These are phyloP conservation scores for Megalopta genalis DNA, from an alignment of 1,140 invertebrate genomes.

Conservation along the genomic window DNA sequence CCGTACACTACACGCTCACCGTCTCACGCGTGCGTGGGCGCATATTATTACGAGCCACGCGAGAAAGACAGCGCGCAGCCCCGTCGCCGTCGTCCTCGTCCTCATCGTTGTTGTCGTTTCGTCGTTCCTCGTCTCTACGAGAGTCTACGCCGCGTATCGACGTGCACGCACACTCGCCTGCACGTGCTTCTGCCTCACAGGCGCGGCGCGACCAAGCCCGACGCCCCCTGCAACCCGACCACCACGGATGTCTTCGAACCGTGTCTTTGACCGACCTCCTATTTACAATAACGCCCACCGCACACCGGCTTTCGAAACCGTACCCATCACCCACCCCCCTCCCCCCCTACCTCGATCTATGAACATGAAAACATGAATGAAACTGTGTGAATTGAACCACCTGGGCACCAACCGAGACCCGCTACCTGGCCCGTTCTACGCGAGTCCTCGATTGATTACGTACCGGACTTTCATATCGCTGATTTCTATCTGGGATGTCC, in stretches of 20 bases:
- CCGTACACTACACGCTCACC: conserved; percentile 53
- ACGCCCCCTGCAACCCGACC: background rate
- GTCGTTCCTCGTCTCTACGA: background rate
- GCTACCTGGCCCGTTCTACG: too few species aligned
- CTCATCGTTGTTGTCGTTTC: too few species aligned
- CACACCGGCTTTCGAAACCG: background rate
- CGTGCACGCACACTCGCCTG: conserved; percentile 55
- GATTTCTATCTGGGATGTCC: too few species aligned
- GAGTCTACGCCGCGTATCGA: conserved; percentile 32
- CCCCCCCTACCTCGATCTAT: too few species aligned
- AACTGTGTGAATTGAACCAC: too few species aligned
- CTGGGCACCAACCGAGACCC: too few species aligned
- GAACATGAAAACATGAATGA: too few species aligned
- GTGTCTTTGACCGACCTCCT: conserved; percentile 3
- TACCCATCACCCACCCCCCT: background rate
- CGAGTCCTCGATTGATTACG: background rate
- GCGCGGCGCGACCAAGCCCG: background rate
- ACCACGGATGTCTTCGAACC: background rate
- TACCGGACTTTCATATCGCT: too few species aligned
- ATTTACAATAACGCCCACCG: conserved; percentile 4
- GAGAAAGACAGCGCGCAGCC: conserved; percentile 5
- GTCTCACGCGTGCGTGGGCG: conserved; percentile 65
- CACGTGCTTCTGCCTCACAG: conserved; percentile 54
- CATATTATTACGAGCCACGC: conserved; percentile 53
- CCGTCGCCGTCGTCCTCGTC: background rate